phyloP scores from a whole-genome alignment of 92 coral and sea anemone genomes.

The Micromussa lordhowensis region DNA sequence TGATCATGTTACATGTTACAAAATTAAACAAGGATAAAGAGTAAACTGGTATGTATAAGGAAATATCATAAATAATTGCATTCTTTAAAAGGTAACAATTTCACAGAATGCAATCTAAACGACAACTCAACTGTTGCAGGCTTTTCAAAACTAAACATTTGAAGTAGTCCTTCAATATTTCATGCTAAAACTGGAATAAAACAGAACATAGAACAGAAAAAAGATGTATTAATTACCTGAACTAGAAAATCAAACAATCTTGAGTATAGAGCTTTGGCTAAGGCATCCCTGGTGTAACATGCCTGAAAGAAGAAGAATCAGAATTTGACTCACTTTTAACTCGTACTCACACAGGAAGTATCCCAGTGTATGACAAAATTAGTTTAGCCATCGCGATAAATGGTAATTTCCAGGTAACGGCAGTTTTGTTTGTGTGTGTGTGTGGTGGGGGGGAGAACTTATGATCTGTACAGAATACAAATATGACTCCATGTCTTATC shows the following conservation, averaged over 20 bases:
- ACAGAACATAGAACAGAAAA: not conserved
- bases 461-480: too few relatives aligned
- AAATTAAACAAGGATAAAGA: not conserved
- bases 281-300: constrained; percentile 95
- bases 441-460: too few relatives aligned
- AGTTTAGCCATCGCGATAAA: too few relatives aligned
- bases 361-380: not conserved
- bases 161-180: not conserved
- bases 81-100: too few relatives aligned
- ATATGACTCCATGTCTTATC: too few relatives aligned
- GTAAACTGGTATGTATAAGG: too few relatives aligned
- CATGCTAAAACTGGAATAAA: not conserved
- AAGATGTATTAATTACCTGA: constrained; percentile 63
- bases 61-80: too few relatives aligned
- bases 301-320: constrained; percentile 57
- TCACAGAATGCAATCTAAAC: not conserved
- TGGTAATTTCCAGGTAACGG: too few relatives aligned
- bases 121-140: not conserved
- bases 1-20: too few relatives aligned
- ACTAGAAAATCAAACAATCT: constrained; percentile 95
- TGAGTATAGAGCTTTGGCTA: constrained; percentile 90
- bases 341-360: not conserved
- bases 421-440: too few relatives aligned
- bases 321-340: not conserved
- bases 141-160: not conserved